Evolutionary conservation across 1,140 invertebrate species (phyloP), one percentile per base, ranked within the genome.

Genomic region (Augochlora pura): DNA sequence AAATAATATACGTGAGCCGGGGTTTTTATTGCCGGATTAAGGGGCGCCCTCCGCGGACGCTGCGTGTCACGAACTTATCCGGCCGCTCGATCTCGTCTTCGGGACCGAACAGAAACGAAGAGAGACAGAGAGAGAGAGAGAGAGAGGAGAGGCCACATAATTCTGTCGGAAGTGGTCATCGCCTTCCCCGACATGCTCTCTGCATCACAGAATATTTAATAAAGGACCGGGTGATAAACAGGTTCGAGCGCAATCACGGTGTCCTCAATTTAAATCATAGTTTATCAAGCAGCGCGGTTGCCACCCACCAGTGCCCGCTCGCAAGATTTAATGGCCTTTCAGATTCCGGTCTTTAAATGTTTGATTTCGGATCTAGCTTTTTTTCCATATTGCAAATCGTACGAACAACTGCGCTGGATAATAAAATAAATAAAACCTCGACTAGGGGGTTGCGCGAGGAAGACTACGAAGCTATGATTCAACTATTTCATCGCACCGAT

Each of bases 1-100:
- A 92, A 92, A 92, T 91, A 92, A 91, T 92, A 91, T 92, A 92
- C 91, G 91, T 92, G 91, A 91, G 89, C 86, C 88, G 88, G 84
- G 82, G 88, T 91, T 91, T 92, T 92, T 92, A 92, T 92, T 89
- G 88, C 90, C 87, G 87, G 87, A 92, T 92, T 92, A 92, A 90
- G 90, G 85, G 88, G 32, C 88, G 86, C 87, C 81, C 89, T 88
- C 66, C 85, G 73, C 81, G 84, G 84, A 71, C 68, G 85, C 87
- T 87, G 80, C 87, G 83, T 88, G 87, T 87, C 90, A 87, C 82
- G 84, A 79, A 46, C 80, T 87, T 91, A 91, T 91, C 89, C 86
- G 73, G 54, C 66, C 80, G 75, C 87, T 87, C 85, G 77, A 91
- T 91, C 90, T 90, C 81, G 82, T 88, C 83, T 78, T 77, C 70